A percentile compares a stretch with the other conserved stretches of the same genome.
These are phyloP conservation scores for Myotis myotis DNA, from an alignment of 2,797 vertebrate species.

Conservation along the genomic window DNA sequence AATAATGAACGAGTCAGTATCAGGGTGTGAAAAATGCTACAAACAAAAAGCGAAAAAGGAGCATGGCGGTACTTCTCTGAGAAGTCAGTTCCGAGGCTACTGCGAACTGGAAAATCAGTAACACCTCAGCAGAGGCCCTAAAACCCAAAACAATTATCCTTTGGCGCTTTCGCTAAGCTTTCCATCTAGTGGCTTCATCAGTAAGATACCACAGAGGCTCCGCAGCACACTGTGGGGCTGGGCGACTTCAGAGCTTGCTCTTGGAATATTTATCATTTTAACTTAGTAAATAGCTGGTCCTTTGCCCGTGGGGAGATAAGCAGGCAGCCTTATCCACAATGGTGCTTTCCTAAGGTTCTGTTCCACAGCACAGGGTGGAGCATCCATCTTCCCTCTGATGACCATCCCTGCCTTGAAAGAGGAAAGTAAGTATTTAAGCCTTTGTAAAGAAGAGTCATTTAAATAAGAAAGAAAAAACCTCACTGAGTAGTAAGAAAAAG, in stretches of 20 bases:
- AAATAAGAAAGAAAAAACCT: constrained; percentile 25
- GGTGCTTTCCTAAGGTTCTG: neutral
- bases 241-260: constrained; percentile 23
- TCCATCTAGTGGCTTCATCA: constrained; percentile 24
- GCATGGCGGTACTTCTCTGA: constrained; percentile 1
- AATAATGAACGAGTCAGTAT: constrained; percentile 36
- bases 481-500: neutral
- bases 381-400: neutral
- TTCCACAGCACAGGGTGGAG: neutral
- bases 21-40: neutral
- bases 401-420: neutral
- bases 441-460: constrained; percentile 6
- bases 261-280: constrained; percentile 54
- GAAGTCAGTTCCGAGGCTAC: constrained; percentile 47
- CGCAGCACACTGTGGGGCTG: neutral
- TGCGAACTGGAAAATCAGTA: constrained; percentile 50
- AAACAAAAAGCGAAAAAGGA: constrained; percentile 32
- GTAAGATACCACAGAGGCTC: neutral
- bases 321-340: neutral
- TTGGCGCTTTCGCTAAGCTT: constrained; percentile 11
- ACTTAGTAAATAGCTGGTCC: constrained; percentile 27
- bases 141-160: constrained; percentile 46
- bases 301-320: neutral
- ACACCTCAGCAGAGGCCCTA: constrained; percentile 15
- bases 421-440: neutral